These are phyloP conservation scores for Steinernema khuongi DNA, from an alignment of 1,140 invertebrate genomes.

Conservation along the genomic window DNA sequence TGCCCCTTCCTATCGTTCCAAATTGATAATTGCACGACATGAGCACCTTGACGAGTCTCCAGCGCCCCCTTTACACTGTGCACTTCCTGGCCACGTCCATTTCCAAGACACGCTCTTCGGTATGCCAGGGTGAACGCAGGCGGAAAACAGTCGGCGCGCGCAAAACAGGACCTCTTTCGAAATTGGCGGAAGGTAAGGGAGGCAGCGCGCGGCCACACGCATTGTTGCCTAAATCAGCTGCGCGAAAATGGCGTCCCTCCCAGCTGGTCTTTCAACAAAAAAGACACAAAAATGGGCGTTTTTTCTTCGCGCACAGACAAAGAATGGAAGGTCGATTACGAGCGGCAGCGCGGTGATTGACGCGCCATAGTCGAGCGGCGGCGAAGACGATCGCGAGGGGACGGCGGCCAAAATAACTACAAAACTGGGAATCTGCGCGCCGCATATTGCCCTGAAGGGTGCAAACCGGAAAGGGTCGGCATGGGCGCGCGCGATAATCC, in stretches of 20 bases:
- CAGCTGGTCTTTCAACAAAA: conserved; percentile 15
- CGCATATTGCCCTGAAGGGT: neutral
- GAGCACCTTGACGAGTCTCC: too few species aligned
- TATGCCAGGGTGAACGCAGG: neutral
- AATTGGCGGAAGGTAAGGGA: neutral
- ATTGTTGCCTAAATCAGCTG: conserved; percentile 7
- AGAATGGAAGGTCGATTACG: conserved; percentile 14
- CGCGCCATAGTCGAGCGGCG: neutral
- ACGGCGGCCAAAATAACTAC: neutral
- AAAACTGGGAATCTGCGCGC: neutral
- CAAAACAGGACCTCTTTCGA: conserved; percentile 12
- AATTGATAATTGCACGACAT: too few species aligned
- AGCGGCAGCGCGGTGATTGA: conserved; percentile 11
- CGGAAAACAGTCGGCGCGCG: neutral
- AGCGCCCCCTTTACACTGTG: too few species aligned
- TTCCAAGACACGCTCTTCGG: too few species aligned
- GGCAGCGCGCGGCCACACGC: neutral
- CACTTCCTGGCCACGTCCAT: too few species aligned
- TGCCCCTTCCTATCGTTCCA: too few species aligned
- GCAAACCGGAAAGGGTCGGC: neutral
- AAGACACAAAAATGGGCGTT: conserved; percentile 14
- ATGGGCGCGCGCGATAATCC: neutral
- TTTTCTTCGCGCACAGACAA: conserved; percentile 13
- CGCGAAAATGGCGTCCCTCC: neutral
- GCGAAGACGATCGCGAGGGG: neutral